Evolutionary conservation across 2,113 vertebrate genomes (phyloP), one percentile per base, ranked within the genome.

Genomic region (Raja brachyura): DNA sequence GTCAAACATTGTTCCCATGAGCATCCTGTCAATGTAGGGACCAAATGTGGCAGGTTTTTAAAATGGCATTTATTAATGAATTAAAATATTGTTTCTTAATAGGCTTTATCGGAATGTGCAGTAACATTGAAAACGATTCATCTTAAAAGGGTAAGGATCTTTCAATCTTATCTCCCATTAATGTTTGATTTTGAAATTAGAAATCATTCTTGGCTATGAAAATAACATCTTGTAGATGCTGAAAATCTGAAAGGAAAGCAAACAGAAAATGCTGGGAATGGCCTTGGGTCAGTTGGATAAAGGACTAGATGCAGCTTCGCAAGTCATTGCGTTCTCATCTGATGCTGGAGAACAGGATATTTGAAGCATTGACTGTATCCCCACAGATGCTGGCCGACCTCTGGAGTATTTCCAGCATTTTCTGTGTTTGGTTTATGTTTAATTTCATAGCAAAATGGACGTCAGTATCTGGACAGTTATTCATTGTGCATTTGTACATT

Each of bases 51-150:
- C 5, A 31, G 28, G n/a, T n/a, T 61, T 48, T 16, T n/a, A 16
- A 86, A 86, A 92, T 9, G 3, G 16, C 2, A 9, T 70, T 48
- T 73, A 74, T 75, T n/a, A 31, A 77, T 54, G 8, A 93, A 61
- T 59, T 76, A 61, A 77, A 83, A n/a, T 28, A 3, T 93, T 70
- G 56, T 93, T 94, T 93, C 70, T 22, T 95, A 94, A 25, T 95
- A 99, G 99, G 98, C 98, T 93, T 96, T 99, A 95, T 98, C 99
- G 0, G 99, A 99, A 94, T 99, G 98, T 93, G 97, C 98, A 0
- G 95, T 99, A 93, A 99, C 98, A 0, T 96, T 99, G 94, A 99
- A 99, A 95, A 99, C 97, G 93, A 98, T 99, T 96, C 98, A 99
- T 97, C 97, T 98, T 95, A 99, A 98, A 96, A 96, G 98, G 97